Conservation (phyloP, 1,140 invertebrate species). For the Diabrotica virgifera region DNA sequence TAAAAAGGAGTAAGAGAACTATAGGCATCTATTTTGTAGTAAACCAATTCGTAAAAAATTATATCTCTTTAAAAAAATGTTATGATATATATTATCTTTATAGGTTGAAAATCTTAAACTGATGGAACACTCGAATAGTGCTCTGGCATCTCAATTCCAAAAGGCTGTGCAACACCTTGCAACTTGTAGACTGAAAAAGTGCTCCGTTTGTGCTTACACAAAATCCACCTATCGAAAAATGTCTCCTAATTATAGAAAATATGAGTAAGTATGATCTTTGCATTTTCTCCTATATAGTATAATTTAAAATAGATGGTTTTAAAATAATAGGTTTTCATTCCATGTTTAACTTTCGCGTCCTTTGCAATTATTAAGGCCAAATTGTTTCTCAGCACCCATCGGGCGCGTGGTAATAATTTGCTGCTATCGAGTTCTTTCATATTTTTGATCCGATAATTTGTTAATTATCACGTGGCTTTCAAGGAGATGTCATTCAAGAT, state of each 20-base stretch:
- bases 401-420: too few relatives aligned
- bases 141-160: slow-evolving; percentile 52
- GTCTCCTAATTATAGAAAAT: slow-evolving; percentile 44
- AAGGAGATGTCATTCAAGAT: too few relatives aligned
- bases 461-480: too few relatives aligned
- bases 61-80: too few relatives aligned
- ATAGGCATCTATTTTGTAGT: too few relatives aligned
- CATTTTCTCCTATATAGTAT: background rate
- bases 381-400: too few relatives aligned
- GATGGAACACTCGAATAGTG: slow-evolving; percentile 43
- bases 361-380: too few relatives aligned
- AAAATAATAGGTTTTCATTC: slow-evolving; percentile 7
- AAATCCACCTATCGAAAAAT: slow-evolving; percentile 59
- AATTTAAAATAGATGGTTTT: background rate
- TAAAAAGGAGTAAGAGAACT: too few relatives aligned
- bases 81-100: background rate
- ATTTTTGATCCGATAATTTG: too few relatives aligned
- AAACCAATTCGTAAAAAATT: too few relatives aligned
- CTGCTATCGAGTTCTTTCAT: too few relatives aligned
- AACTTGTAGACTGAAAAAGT: slow-evolving; percentile 55
- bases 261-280: slow-evolving; percentile 49
- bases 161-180: slow-evolving; percentile 55
- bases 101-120: slow-evolving; percentile 36
- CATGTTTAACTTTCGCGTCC: too few relatives aligned
- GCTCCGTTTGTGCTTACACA: slow-evolving; percentile 61